Evolutionary conservation across 1,140 invertebrate genomes (phyloP).

Genomic region (Hypothenemus hampei): DNA sequence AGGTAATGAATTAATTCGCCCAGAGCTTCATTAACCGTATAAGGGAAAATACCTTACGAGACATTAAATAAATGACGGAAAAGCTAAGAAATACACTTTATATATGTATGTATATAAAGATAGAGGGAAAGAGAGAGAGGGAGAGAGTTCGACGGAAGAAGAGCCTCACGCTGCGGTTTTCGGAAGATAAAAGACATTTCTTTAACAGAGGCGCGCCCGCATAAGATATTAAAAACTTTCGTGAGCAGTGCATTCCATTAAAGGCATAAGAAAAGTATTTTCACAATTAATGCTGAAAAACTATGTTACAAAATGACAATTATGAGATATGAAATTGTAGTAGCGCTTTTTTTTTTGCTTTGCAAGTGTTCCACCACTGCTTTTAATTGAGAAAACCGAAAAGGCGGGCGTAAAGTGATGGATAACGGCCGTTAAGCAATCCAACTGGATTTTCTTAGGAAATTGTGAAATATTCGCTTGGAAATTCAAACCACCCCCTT

Average conservation of each 20-base stretch:
- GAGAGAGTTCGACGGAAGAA: too few relatives aligned
- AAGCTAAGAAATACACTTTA: constrained; percentile 27
- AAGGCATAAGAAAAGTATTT: too few relatives aligned
- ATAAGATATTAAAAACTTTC: too few relatives aligned
- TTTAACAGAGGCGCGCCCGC: constrained; percentile 14
- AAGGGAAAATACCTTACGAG: constrained; percentile 26
- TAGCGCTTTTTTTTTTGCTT: too few relatives aligned
- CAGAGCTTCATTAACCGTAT: constrained; percentile 21
- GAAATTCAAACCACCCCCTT: too few relatives aligned
- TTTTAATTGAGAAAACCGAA: constrained; percentile 22
- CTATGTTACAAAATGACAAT: too few relatives aligned
- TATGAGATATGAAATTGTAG: too few relatives aligned
- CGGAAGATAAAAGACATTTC: constrained; percentile 23
- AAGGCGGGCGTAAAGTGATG: constrained; percentile 22
- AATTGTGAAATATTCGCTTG: constrained; percentile 21
- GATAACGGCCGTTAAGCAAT: constrained; percentile 23
- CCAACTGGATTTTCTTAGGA: constrained; percentile 23
- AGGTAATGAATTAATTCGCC: constrained; percentile 27
- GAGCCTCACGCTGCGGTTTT: constrained; percentile 20
- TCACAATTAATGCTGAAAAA: too few relatives aligned
- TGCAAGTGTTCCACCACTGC: constrained; percentile 1
- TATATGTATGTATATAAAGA: too few relatives aligned
- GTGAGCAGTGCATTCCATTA: too few relatives aligned
- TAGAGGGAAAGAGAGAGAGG: too few relatives aligned
- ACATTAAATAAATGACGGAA: constrained; percentile 28